phyloP scores from a whole-genome alignment of 2,113 vertebrate species.

The Oncorhynchus clarkii region DNA sequence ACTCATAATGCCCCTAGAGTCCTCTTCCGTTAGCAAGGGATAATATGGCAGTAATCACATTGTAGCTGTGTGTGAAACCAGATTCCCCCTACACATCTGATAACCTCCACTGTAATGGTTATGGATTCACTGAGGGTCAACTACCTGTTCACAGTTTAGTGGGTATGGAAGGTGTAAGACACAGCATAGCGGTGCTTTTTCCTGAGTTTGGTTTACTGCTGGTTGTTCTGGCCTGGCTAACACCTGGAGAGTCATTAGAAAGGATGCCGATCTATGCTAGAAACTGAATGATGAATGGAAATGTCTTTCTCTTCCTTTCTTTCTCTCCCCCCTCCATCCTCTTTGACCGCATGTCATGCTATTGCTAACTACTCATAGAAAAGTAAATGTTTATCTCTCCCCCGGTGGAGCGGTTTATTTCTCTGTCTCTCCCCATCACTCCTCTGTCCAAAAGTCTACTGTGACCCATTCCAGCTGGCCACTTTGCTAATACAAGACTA shows the following conservation, averaged over 20 bases:
- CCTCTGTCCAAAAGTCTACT: constrained; percentile 48
- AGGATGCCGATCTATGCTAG: neutral
- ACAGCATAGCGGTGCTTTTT: too few species aligned
- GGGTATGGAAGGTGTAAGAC: neutral
- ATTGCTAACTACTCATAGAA: constrained; percentile 45
- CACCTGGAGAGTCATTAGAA: neutral
- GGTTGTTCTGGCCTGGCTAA: neutral
- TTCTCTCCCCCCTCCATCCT: constrained; percentile 4
- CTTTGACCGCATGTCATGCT: constrained; percentile 23
- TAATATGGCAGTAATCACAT: constrained; percentile 54
- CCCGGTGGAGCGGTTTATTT: constrained; percentile 48
- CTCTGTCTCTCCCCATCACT: constrained; percentile 24
- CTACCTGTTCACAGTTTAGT: neutral
- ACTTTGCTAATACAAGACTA: constrained; percentile 3
- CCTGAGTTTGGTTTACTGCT: too few species aligned
- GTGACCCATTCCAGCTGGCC: constrained; percentile 57
- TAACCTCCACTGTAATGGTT: constrained; percentile 29
- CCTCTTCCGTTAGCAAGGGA: constrained; percentile 50
- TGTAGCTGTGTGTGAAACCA: constrained; percentile 22
- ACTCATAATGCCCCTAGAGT: constrained; percentile 34
- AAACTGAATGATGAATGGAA: neutral
- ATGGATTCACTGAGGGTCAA: neutral
- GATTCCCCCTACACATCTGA: constrained; percentile 26
- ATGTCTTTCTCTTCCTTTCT: neutral
- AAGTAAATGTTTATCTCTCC: constrained; percentile 68